Base-by-base conservation (phyloP, 2,888 invertebrate species). In the Anoncus sp. region DNA sequence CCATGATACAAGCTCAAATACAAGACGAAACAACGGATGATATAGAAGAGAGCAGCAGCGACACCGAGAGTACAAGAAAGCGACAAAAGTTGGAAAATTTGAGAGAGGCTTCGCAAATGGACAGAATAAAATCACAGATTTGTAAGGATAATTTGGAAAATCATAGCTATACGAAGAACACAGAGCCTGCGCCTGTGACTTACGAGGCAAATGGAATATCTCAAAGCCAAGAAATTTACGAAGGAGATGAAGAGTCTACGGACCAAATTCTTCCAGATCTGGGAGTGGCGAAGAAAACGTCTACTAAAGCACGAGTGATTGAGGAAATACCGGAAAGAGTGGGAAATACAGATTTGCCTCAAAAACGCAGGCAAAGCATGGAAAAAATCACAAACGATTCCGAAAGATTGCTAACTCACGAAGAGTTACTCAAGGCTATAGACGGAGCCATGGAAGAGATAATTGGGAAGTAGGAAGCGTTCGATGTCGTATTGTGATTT, bases 381-480 rank as follows among this genome's bases (percentile, higher is more conserved):
- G 35, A 49, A 49, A 31, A 55, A 10, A 12, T 31, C 1, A 10
- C 16, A 18, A 24, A 57, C 1, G 45, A 75, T 35, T n/a, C 65
- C 0, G 78, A 78, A 9, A 45, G n/a, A 24, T 12, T 72, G 18
- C 67, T 82, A 0, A 82, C 81, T 22, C 69, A 66, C 9, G 82
- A 81, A 22, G 80, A 83, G 47, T 62, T 83, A 9, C 65, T 79
- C 7, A 65, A 31, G 71, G 82, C 77, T 14, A 82, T 83, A 20
- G 79, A 81, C 9, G 75, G 70, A 22, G 83, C 77, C 20, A 79
- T 83, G 22, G 72, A 81, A 22, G 73, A 75, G 43, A 77, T 83
- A n/a, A 80, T 81, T 2, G 74, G 18, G 4, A 59, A 57, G 43
- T 18, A 49, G 10, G 9, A 40, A 60, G 14, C 43, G 24, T 10